Percentiles rank a stretch among this genome's conserved stretches.
phyloP scores from a whole-genome alignment of 2,113 vertebrate species.

The Plotosus lineatus region DNA sequence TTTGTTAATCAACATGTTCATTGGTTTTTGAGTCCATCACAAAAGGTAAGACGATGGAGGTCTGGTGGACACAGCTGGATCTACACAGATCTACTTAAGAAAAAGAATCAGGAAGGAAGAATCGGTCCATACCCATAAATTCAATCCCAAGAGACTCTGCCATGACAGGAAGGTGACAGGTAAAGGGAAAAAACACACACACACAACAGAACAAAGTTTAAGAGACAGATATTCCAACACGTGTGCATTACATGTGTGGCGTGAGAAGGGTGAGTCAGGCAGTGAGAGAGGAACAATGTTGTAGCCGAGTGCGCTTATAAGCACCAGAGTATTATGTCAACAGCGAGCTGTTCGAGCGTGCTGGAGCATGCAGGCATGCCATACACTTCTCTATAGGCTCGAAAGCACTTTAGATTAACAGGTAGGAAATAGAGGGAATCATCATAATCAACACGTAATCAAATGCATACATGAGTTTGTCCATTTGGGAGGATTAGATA shows the following conservation, averaged over 20 bases:
- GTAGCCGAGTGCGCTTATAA: slow-evolving; percentile 49
- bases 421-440: slow-evolving; percentile 27
- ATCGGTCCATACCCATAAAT: slow-evolving; percentile 97
- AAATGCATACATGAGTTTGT: slow-evolving; percentile 6
- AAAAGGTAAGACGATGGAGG: slow-evolving; percentile 56
- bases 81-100: slow-evolving; percentile 69
- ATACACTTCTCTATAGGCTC: slow-evolving; percentile 34
- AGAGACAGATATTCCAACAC: slow-evolving; percentile 67
- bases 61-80: slow-evolving; percentile 63
- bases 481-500: neutral
- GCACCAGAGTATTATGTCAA: slow-evolving; percentile 48
- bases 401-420: slow-evolving; percentile 37
- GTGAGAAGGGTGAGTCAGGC: slow-evolving; percentile 41
- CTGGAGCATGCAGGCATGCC: slow-evolving; percentile 57
- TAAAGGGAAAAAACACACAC: slow-evolving; percentile 62
- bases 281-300: slow-evolving; percentile 48
- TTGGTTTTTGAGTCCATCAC: slow-evolving; percentile 64
- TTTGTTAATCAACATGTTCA: slow-evolving; percentile 64
- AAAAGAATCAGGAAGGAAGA: slow-evolving; percentile 70
- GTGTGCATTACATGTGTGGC: slow-evolving; percentile 40
- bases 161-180: slow-evolving; percentile 84
- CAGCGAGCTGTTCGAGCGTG: slow-evolving; percentile 59
- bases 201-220: slow-evolving; percentile 68
- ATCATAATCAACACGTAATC: slow-evolving; percentile 21
- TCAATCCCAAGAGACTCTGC: slow-evolving; percentile 99